These are phyloP conservation scores for Cheilinus undulatus DNA, from an alignment of 2,113 vertebrate species.

Conservation along the genomic window DNA sequence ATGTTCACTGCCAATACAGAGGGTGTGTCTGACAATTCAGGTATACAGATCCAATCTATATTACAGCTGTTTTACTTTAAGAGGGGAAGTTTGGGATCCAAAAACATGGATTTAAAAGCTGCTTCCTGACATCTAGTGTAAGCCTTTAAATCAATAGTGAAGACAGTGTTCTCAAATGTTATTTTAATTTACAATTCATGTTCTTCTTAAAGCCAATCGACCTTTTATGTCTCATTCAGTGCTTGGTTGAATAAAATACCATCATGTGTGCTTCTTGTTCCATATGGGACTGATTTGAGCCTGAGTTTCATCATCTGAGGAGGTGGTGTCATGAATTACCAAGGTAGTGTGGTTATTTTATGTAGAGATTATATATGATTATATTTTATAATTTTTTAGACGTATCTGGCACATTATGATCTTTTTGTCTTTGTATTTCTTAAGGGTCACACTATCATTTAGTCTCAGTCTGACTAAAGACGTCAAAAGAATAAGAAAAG, in stretches of 20 bases:
- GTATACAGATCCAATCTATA: conserved; percentile 16
- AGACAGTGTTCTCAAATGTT: neutral
- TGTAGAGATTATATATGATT: too few relatives aligned
- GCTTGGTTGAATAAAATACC: neutral
- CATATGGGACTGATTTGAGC: neutral
- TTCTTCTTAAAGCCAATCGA: neutral
- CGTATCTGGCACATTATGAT: too few relatives aligned
- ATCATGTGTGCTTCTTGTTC: neutral
- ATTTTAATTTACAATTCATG: neutral
- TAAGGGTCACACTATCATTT: neutral
- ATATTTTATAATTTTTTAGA: too few relatives aligned
- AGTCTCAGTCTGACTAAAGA: neutral
- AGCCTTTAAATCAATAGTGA: neutral
- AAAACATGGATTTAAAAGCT: neutral
- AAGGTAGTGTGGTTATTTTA: neutral
- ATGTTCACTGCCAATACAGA: conserved; percentile 51
- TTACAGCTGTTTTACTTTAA: conserved; percentile 39
- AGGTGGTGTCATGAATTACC: neutral
- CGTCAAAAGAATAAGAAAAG: neutral
- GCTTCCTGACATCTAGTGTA: neutral
- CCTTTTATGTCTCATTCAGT: neutral
- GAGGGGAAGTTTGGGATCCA: neutral
- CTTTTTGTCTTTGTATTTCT: conserved; percentile 1
- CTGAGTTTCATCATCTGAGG: neutral
- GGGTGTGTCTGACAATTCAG: conserved; percentile 43